Conservation (phyloP, 2,113 vertebrate genomes). For the Esox niger region DNA sequence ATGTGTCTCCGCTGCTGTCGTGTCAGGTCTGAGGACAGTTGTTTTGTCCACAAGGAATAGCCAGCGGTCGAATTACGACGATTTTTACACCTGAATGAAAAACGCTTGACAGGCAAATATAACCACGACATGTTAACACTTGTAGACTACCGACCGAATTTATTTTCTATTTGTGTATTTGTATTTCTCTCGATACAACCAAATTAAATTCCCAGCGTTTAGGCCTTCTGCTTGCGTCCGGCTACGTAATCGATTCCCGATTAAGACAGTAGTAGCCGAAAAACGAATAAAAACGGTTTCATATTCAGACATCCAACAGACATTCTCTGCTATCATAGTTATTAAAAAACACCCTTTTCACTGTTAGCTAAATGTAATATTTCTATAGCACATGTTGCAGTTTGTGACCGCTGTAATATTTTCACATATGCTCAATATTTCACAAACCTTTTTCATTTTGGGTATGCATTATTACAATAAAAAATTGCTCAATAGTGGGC, state of each 20-base stretch:
- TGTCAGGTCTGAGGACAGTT: slow-evolving; percentile 5
- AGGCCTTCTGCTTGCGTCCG: background rate
- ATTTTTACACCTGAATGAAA: slow-evolving; percentile 38
- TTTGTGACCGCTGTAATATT: no score
- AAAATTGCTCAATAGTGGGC: no score
- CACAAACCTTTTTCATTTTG: no score
- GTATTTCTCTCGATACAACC: background rate
- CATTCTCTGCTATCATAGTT: no score
- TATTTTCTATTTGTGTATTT: background rate
- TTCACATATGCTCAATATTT: no score
- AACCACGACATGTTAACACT: slow-evolving; percentile 55
- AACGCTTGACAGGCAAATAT: slow-evolving; percentile 19
- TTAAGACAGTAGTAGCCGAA: background rate
- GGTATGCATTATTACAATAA: no score
- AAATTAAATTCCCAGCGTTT: background rate
- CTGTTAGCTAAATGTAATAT: no score
- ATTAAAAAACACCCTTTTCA: no score
- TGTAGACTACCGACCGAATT: background rate
- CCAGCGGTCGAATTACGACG: background rate
- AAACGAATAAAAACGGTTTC: no score
- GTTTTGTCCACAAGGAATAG: background rate
- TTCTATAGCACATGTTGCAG: no score
- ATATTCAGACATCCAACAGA: no score
- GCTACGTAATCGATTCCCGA: background rate
- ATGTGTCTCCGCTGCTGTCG: slow-evolving; percentile 32